These are phyloP conservation scores for Enhydra lutris DNA, from an alignment of 2,113 vertebrate genomes.

Conservation along the genomic window DNA sequence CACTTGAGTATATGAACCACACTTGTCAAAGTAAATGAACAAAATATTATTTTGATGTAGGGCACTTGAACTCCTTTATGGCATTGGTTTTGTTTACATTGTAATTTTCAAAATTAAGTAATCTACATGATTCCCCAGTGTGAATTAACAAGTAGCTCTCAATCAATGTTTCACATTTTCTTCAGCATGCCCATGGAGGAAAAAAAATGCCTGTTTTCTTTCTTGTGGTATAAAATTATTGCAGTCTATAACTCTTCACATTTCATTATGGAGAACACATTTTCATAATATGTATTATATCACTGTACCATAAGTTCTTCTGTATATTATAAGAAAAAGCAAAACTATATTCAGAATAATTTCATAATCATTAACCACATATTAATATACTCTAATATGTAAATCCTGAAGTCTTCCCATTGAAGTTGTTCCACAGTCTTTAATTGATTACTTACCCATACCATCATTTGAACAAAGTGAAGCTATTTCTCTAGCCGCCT, in stretches of 20 bases:
- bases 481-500: neutral
- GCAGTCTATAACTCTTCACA: neutral
- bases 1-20: constrained; percentile 62
- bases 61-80: constrained; percentile 67
- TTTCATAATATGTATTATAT: neutral
- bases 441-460: neutral
- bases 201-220: constrained; percentile 9
- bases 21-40: constrained; percentile 73
- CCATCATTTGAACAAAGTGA: neutral
- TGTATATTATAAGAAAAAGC: neutral
- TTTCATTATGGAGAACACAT: neutral
- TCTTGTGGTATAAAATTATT: constrained; percentile 12
- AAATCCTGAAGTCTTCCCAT: neutral
- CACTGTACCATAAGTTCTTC: neutral
- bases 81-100: constrained; percentile 71
- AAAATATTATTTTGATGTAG: constrained; percentile 72
- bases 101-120: constrained; percentile 75
- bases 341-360: neutral
- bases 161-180: constrained; percentile 56
- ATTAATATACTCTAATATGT: neutral
- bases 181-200: constrained; percentile 30
- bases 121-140: constrained; percentile 62
- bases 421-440: neutral
- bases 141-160: constrained; percentile 73
- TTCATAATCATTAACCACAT: neutral